Evolutionary conservation across 2,113 vertebrate species (phyloP).

Genomic region (Chloebia gouldiae): DNA sequence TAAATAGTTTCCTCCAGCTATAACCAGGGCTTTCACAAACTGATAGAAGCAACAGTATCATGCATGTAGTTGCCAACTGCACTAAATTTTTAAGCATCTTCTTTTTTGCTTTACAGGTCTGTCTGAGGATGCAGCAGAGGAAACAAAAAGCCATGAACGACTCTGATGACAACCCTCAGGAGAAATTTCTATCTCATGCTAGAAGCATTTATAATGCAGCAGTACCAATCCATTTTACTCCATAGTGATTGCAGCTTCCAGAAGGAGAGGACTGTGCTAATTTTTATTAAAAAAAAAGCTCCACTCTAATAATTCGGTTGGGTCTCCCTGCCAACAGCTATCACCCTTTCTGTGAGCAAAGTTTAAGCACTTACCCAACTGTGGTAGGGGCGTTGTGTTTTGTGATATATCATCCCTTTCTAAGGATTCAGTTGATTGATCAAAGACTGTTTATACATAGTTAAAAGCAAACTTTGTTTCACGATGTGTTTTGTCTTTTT

Average conservation of each 20-base stretch:
- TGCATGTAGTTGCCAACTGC: background rate
- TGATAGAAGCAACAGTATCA: background rate
- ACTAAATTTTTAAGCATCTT: background rate
- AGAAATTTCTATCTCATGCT: background rate
- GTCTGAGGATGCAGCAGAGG: constrained; percentile 35
- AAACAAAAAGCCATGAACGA: constrained; percentile 51
- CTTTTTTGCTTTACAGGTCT: constrained; percentile 53
- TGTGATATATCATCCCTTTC: background rate
- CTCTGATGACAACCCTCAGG: background rate
- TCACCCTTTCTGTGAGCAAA: background rate
- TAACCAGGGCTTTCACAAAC: background rate
- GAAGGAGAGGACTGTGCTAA: background rate
- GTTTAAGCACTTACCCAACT: background rate
- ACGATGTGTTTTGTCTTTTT: constrained; percentile 7
- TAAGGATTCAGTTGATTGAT: constrained; percentile 39
- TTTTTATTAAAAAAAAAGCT: background rate
- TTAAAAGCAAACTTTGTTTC: constrained; percentile 49
- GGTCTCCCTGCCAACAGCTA: background rate
- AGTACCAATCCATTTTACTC: background rate
- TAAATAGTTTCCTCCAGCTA: constrained; percentile 8
- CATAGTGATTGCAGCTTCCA: background rate
- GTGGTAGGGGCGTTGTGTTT: background rate
- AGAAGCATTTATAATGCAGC: constrained; percentile 15
- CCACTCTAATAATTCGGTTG: background rate
- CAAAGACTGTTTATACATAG: constrained; percentile 51